phyloP scores from a whole-genome alignment of 2,113 vertebrate species.

The Petrocephalus microphthalmus region DNA sequence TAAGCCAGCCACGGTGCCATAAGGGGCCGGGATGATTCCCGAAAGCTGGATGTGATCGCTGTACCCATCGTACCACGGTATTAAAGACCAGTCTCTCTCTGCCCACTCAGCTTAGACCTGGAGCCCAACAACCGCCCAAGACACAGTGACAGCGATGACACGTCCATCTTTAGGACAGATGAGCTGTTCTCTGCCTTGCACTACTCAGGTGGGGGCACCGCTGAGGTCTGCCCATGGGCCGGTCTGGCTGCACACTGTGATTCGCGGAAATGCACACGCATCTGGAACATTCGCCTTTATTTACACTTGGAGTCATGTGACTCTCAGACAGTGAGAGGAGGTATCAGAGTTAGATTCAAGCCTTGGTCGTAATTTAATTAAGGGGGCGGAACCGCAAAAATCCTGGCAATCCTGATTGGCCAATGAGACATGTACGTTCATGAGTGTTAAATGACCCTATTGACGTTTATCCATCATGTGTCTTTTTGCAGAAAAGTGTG shows the following conservation, averaged over 20 bases:
- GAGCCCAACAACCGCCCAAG: slow-evolving; percentile 55
- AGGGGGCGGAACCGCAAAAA: neutral
- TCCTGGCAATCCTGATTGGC: neutral
- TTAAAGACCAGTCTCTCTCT: neutral
- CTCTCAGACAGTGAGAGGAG: neutral
- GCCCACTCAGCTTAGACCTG: slow-evolving; percentile 56
- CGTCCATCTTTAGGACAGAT: slow-evolving; percentile 74
- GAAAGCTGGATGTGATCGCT: neutral
- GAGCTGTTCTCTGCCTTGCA: slow-evolving; percentile 91
- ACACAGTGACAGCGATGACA: slow-evolving; percentile 64
- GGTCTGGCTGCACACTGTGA: neutral
- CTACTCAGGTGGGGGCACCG: slow-evolving; percentile 75
- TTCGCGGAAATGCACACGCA: neutral
- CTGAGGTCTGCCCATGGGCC: neutral
- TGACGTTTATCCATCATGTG: neutral
- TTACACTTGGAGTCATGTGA: neutral
- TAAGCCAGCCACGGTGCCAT: slow-evolving; percentile 44
- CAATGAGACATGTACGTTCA: neutral
- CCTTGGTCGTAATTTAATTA: neutral
- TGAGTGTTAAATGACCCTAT: neutral
- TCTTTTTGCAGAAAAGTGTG: slow-evolving; percentile 81
- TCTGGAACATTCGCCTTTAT: neutral
- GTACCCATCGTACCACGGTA: neutral
- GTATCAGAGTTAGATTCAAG: neutral
- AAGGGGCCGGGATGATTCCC: neutral